Base-by-base conservation (phyloP, 2,113 vertebrate genomes). In the Zosterops japonicus region DNA sequence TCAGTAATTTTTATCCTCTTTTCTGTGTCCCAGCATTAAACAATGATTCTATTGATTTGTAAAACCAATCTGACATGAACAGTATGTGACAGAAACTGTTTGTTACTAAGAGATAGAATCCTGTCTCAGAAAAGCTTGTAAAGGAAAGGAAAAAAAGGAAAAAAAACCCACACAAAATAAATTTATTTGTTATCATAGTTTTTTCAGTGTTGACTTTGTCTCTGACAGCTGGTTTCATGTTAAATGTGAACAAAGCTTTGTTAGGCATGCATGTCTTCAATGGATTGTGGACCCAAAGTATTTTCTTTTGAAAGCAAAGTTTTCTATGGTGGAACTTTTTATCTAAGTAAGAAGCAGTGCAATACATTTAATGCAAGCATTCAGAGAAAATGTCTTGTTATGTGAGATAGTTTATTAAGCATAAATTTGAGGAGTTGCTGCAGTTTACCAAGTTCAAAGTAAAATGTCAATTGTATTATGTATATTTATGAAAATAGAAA, bases 31-130 rank as follows among this genome's bases (percentile, higher is more conserved):
- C 76, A 94, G 95, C 84, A 57, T 96, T 94, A 95, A 97, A 95
- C 91, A 96, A 74, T 29, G 97, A 91, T 91, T 87, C 81, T 87
- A 87, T 97, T 97, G 97, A 98, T 98, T 98, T 97, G 92, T 95
- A 97, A 96, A 98, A 96, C 94, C 94, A 93, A 95, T 91, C 93
- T 98, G 97, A 98, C 97, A 96, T 96, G 96, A 98, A 98, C 94
- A 97, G 94, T 94, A 95, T 97, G 72, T 96, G 96, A 97, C 96
- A 97, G 94, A 98, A 97, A 87, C 96, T 94, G 95, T 97, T 98
- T 96, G 96, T 98, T 98, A 98, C 98, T 98, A 98, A 98, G 97
- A 98, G 97, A 98, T 76, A 98, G 98, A 98, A 97, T 98, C 97
- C 97, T 94, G 94, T 98, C 95, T 98, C 95, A 97, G 97, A 98